A percentile compares a stretch with the other conserved stretches of the same genome.
phyloP scores from a whole-genome alignment of 2,888 invertebrate genomes.

The Eupithecia abbreviata region DNA sequence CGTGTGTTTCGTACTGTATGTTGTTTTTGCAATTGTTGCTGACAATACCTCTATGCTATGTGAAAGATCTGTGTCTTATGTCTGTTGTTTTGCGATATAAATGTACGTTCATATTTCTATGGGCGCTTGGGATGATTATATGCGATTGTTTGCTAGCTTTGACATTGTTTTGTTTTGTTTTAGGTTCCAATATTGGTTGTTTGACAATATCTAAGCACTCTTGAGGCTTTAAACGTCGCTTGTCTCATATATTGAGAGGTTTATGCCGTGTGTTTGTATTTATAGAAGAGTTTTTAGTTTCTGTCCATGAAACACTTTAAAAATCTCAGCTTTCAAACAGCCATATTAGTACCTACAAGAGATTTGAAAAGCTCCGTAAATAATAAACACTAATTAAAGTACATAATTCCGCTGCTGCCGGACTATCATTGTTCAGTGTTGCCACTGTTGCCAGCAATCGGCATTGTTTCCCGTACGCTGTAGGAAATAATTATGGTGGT shows the following conservation, averaged over 20 bases:
- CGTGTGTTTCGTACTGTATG: slow-evolving; percentile 74
- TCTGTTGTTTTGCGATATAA: slow-evolving; percentile 49
- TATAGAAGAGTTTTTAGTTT: not conserved
- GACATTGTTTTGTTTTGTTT: slow-evolving; percentile 12
- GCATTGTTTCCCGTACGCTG: slow-evolving; percentile 68
- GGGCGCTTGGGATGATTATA: slow-evolving; percentile 19
- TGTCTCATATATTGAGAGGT: not conserved
- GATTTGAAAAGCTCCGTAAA: not conserved
- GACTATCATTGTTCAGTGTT: slow-evolving; percentile 69
- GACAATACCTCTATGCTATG: slow-evolving; percentile 64
- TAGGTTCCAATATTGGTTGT: not conserved
- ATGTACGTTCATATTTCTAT: slow-evolving; percentile 26
- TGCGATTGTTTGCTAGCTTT: slow-evolving; percentile 1
- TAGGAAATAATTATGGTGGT: slow-evolving; percentile 82
- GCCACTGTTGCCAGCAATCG: slow-evolving; percentile 67
- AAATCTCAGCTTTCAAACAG: not conserved
- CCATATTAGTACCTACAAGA: not conserved
- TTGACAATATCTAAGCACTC: not conserved
- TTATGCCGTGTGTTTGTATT: not conserved
- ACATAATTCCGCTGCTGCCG: slow-evolving; percentile 52
- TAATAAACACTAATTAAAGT: slow-evolving; percentile 38
- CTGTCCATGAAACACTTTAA: not conserved
- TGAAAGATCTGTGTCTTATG: slow-evolving; percentile 55
- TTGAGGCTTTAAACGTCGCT: not conserved
- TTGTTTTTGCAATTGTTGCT: slow-evolving; percentile 75